Conservation (phyloP, 2,113 vertebrate species). For the Indri indri region DNA sequence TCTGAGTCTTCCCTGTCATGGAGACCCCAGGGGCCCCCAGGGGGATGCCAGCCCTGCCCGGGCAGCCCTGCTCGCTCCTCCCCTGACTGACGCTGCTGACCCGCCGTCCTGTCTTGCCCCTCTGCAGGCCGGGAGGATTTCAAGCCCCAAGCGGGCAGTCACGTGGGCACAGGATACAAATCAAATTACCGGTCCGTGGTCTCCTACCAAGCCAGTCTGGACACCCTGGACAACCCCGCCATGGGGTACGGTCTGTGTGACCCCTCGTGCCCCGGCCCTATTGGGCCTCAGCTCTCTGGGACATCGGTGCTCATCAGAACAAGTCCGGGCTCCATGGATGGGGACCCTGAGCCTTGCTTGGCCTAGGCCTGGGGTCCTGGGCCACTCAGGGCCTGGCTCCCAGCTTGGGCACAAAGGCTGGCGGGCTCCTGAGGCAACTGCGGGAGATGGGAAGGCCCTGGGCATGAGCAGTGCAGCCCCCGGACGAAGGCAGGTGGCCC, state of each 20-base stretch:
- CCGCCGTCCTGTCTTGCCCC: background rate
- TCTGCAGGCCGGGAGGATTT: constrained; percentile 72
- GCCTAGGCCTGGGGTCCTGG: background rate
- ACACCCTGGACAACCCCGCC: constrained; percentile 56
- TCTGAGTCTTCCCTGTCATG: background rate
- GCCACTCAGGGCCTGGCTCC: background rate
- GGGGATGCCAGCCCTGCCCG: background rate
- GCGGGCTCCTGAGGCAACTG: background rate
- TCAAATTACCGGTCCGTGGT: constrained; percentile 70
- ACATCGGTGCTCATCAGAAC: too few species aligned
- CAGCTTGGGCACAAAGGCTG: background rate
- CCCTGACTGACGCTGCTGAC: background rate
- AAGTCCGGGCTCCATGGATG: rapidly evolving
- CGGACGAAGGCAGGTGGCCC: background rate
- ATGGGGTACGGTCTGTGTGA: constrained; percentile 53
- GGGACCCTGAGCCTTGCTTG: background rate
- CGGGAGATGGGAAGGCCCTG: background rate
- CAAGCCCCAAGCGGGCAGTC: constrained; percentile 61
- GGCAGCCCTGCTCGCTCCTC: background rate
- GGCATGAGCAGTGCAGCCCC: background rate
- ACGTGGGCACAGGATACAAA: constrained; percentile 77
- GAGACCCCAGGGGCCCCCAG: background rate
- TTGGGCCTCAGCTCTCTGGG: background rate
- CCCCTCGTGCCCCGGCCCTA: too few species aligned
- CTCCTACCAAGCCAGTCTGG: constrained; percentile 61